Evolutionary conservation across 1,140 invertebrate species (phyloP).

Genomic region (Parasteatoda tepidariorum): DNA sequence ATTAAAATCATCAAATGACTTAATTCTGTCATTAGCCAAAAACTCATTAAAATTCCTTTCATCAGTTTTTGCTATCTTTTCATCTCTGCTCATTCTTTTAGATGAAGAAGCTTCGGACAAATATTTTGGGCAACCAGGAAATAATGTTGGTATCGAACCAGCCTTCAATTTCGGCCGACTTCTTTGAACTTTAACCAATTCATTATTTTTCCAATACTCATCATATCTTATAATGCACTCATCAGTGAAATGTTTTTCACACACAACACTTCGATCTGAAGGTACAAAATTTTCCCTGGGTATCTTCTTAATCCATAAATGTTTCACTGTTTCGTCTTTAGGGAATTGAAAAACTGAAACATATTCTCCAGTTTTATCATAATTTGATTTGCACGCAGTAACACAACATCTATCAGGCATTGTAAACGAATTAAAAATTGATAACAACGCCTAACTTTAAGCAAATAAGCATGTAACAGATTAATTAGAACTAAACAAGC

Average conservation of each 20-base stretch:
- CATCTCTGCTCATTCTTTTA: too few species aligned
- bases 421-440: too few species aligned
- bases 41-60: not conserved
- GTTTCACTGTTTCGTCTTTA: not conserved
- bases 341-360: not conserved
- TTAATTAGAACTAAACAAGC: too few species aligned
- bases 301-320: not conserved
- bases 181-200: too few species aligned
- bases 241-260: not conserved
- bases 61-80: not conserved
- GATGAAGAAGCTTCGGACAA: too few species aligned
- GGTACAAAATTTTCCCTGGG: not conserved
- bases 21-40: not conserved
- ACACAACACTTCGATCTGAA: not conserved
- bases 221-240: not conserved
- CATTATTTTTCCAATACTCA: not conserved
- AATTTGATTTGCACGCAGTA: not conserved
- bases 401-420: not conserved
- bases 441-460: too few species aligned
- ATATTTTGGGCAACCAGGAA: too few species aligned
- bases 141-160: too few species aligned
- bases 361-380: not conserved
- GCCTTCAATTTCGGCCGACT: too few species aligned
- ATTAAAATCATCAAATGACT: not conserved
- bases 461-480: too few species aligned